Conservation (phyloP, 2,113 vertebrate species). For the Larimichthys crocea region DNA sequence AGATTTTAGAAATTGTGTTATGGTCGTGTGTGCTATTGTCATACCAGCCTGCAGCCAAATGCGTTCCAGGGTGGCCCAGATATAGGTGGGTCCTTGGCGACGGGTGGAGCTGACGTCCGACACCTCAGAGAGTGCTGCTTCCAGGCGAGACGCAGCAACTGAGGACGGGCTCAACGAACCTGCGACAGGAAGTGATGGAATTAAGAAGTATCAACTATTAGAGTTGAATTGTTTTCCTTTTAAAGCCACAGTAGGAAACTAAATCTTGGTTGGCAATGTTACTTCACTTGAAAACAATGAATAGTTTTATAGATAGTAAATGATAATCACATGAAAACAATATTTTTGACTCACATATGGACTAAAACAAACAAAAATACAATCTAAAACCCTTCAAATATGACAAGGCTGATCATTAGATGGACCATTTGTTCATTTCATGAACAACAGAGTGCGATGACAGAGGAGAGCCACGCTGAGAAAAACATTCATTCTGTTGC, state of each 20-base stretch:
- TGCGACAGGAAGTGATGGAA: slow-evolving; percentile 56
- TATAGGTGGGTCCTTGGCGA: slow-evolving; percentile 92
- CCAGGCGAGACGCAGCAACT: slow-evolving; percentile 92
- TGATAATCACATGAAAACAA: not conserved
- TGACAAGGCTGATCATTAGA: not conserved
- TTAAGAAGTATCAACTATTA: not conserved
- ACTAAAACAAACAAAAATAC: not conserved
- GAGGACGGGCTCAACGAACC: slow-evolving; percentile 92
- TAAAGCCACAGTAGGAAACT: not conserved
- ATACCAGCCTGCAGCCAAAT: slow-evolving; percentile 98
- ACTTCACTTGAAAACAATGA: not conserved
- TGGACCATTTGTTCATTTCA: not conserved
- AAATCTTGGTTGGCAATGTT: not conserved
- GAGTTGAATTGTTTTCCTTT: not conserved
- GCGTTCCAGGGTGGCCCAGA: slow-evolving; percentile 93
- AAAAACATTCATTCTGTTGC: not conserved
- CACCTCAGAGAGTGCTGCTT: slow-evolving; percentile 94
- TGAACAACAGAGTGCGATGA: not conserved
- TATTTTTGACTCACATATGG: not conserved
- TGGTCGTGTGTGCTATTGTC: slow-evolving; percentile 44
- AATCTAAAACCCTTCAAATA: not conserved
- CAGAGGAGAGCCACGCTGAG: not conserved
- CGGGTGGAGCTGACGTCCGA: slow-evolving; percentile 87
- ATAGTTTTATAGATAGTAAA: not conserved
- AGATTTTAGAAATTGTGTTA: not conserved